These are phyloP conservation scores for Lagocephalus sceleratus DNA, from an alignment of 2,797 vertebrate species.

Conservation along the genomic window DNA sequence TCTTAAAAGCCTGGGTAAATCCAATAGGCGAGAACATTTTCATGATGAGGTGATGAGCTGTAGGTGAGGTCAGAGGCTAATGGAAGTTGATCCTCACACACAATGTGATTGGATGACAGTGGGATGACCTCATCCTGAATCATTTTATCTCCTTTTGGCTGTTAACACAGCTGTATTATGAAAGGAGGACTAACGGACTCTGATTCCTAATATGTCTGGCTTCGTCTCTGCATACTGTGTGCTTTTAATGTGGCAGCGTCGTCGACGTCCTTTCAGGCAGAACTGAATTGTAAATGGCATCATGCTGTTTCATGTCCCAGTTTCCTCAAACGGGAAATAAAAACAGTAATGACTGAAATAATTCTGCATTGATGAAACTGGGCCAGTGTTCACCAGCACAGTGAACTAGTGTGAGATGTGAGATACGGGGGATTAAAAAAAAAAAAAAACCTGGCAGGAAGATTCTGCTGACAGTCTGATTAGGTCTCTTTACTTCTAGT, in stretches of 20 bases:
- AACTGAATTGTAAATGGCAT: slow-evolving; percentile 52
- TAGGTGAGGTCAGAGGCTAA: slow-evolving; percentile 62
- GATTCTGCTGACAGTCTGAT: too few species aligned
- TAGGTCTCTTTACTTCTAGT: too few species aligned
- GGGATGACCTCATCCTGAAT: slow-evolving; percentile 29
- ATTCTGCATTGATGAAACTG: slow-evolving; percentile 28
- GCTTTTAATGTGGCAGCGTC: slow-evolving; percentile 23
- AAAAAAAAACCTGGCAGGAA: too few species aligned
- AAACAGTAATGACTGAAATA: slow-evolving; percentile 34
- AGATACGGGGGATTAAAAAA: too few species aligned
- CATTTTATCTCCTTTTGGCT: neutral
- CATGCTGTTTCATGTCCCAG: slow-evolving; percentile 52
- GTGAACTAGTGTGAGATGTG: slow-evolving; percentile 2
- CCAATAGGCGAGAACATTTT: slow-evolving; percentile 49
- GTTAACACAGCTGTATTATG: slow-evolving; percentile 13
- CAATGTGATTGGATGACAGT: slow-evolving; percentile 44
- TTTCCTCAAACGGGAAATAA: slow-evolving; percentile 48
- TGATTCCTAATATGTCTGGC: slow-evolving; percentile 11
- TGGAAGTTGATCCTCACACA: slow-evolving; percentile 40
- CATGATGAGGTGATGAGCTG: slow-evolving; percentile 55
- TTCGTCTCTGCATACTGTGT: slow-evolving; percentile 19
- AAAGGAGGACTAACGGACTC: too few species aligned
- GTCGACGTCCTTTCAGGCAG: slow-evolving; percentile 33
- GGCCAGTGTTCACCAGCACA: slow-evolving; percentile 24
- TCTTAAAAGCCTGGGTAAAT: slow-evolving; percentile 60